These are phyloP conservation scores for Zygothrica quintamaculata DNA, from an alignment of 2,888 invertebrate species.

Conservation along the genomic window DNA sequence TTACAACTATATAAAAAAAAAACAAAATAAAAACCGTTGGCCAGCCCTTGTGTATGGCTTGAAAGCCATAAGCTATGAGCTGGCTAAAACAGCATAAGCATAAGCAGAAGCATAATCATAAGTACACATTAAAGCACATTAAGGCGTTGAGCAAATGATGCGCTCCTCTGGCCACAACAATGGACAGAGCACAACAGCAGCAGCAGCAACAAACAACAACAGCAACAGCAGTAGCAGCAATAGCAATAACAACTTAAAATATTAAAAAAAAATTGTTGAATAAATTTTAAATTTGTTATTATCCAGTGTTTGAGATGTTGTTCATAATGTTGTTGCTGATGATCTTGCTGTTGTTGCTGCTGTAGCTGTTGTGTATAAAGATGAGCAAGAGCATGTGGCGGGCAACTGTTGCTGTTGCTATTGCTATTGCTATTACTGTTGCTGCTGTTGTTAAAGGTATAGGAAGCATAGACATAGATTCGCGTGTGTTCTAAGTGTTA, in stretches of 20 bases:
- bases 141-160: slow-evolving; percentile 76
- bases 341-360: background rate
- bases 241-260: slow-evolving; percentile 37
- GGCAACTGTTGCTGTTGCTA: too few relatives aligned
- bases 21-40: slow-evolving; percentile 70
- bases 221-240: slow-evolving; percentile 3
- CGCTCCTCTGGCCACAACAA: slow-evolving; percentile 77
- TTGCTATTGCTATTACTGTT: too few relatives aligned
- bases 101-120: slow-evolving; percentile 54
- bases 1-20: too few relatives aligned
- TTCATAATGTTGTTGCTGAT: background rate
- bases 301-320: slow-evolving; percentile 14
- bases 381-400: too few relatives aligned
- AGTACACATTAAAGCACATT: slow-evolving; percentile 79
- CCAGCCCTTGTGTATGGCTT: slow-evolving; percentile 51
- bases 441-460: too few relatives aligned
- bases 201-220: slow-evolving; percentile 24
- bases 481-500: slow-evolving; percentile 75
- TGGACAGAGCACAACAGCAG: slow-evolving; percentile 34
- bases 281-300: slow-evolving; percentile 79
- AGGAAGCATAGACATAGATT: too few relatives aligned
- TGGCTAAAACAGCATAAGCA: too few relatives aligned
- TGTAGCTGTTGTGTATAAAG: too few relatives aligned
- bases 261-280: too few relatives aligned
- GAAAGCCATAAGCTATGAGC: slow-evolving; percentile 1